Conservation (phyloP, 2,888 invertebrate species). For the Conomelus anceps region DNA sequence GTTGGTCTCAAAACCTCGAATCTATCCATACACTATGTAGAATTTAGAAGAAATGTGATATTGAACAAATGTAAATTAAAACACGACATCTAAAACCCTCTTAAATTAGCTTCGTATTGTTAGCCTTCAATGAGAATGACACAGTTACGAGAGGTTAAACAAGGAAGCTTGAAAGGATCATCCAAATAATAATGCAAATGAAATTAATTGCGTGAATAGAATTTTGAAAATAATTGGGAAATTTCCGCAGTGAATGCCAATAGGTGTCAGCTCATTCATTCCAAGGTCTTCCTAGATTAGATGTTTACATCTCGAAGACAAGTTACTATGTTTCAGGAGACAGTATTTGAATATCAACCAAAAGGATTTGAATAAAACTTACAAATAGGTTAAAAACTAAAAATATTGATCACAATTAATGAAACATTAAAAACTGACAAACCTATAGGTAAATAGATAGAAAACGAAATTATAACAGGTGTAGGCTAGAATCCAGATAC, state of each 20-base stretch:
- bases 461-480: constrained; percentile 26
- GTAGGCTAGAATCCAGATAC: constrained; percentile 20
- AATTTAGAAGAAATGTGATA: neutral
- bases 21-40: too few relatives aligned
- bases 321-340: neutral
- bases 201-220: neutral
- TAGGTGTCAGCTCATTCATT: neutral
- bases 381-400: neutral
- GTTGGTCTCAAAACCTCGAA: neutral
- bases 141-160: neutral
- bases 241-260: neutral
- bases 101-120: neutral
- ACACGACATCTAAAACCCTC: neutral
- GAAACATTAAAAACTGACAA: neutral
- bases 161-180: neutral
- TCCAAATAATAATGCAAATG: neutral
- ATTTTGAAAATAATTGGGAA: neutral
- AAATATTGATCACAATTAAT: neutral
- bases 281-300: neutral
- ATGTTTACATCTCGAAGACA: constrained; percentile 14
- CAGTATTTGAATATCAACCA: constrained; percentile 31
- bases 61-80: neutral
- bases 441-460: constrained; percentile 14
- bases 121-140: neutral
- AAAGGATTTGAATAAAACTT: constrained; percentile 21